Conservation (phyloP, 2,797 vertebrate species). For the Myotis findleyi region DNA sequence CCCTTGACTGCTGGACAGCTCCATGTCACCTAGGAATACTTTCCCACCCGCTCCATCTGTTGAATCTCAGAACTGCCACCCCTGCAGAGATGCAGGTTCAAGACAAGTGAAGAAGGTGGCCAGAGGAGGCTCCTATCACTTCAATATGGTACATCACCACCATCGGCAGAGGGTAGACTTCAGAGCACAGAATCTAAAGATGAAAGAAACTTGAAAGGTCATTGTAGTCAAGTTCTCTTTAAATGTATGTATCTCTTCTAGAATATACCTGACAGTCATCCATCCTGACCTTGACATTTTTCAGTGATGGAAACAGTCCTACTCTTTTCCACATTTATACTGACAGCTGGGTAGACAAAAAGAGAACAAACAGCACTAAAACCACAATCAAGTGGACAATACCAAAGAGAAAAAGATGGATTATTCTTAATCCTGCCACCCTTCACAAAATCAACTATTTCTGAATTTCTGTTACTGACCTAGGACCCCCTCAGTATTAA, state of each 20-base stretch:
- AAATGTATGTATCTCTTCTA: not conserved
- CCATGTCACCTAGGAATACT: not conserved
- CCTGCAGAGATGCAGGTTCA: not conserved
- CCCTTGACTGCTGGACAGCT: constrained; percentile 68
- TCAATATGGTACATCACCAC: too few relatives aligned
- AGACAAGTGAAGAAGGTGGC: not conserved
- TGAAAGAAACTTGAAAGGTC: not conserved
- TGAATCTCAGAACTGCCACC: constrained; percentile 31
- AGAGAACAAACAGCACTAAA: not conserved
- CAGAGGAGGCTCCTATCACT: not conserved
- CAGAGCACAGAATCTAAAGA: not conserved
- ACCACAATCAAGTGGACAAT: not conserved
- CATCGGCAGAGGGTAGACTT: not conserved
- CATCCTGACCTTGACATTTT: constrained; percentile 25
- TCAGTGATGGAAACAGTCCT: not conserved
- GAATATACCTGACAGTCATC: not conserved
- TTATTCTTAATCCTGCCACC: constrained; percentile 20
- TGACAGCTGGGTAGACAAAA: not conserved
- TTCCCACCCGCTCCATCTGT: not conserved
- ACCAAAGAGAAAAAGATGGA: not conserved
- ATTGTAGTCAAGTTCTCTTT: not conserved
- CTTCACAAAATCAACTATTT: constrained; percentile 38
- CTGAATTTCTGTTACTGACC: constrained; percentile 11
- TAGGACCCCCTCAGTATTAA: not conserved
- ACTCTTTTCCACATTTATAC: not conserved